phyloP scores from a whole-genome alignment of 2,113 vertebrate species.

The Archilochus colubris region DNA sequence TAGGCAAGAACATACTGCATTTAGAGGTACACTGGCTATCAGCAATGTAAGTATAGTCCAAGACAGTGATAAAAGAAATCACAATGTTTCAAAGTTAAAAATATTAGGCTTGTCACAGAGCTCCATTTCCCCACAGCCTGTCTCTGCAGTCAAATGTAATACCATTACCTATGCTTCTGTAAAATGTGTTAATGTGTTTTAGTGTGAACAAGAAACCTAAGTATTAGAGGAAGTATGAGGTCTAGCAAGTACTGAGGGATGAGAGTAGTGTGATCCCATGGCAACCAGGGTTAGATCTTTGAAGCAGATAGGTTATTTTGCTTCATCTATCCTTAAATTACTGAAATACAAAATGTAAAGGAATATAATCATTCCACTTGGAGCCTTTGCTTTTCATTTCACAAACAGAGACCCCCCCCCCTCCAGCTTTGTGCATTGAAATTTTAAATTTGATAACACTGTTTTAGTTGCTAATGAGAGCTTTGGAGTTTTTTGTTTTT shows the following conservation, averaged over 20 bases:
- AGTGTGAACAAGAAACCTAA: not conserved
- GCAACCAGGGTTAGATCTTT: not conserved
- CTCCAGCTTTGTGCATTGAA: not conserved
- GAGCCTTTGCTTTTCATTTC: not conserved
- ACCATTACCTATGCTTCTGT: not conserved
- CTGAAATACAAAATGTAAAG: not conserved
- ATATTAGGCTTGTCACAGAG: not conserved
- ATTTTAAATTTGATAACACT: not conserved
- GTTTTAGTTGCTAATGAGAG: not conserved
- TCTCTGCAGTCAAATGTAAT: not conserved
- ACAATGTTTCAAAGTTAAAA: not conserved
- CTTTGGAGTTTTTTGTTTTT: not conserved
- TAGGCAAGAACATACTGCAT: not conserved
- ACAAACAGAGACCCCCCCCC: not conserved
- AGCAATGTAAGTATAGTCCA: not conserved
- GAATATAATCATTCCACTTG: not conserved
- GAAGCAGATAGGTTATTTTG: not conserved
- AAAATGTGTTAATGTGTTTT: rapidly evolving
- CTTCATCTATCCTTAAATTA: not conserved
- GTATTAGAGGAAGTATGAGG: not conserved
- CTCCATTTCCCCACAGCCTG: not conserved
- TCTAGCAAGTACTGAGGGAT: not conserved
- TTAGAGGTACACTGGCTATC: not conserved
- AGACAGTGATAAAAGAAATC: not conserved
- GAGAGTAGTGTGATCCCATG: not conserved